These are phyloP conservation scores for Metopolophium dirhodum DNA, from an alignment of 1,140 invertebrate genomes.

Conservation along the genomic window DNA sequence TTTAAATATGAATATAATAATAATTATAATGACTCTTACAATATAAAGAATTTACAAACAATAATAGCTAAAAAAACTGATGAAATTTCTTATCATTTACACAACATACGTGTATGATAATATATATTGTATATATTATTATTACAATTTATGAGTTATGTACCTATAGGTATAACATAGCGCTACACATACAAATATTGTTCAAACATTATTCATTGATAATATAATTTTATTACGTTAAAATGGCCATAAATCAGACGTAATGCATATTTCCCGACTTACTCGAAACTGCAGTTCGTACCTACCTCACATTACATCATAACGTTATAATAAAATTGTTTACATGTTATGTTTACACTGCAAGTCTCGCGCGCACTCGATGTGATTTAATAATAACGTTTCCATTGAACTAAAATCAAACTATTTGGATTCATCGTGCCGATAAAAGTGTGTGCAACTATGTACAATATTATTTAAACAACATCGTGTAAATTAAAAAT, in stretches of 20 bases:
- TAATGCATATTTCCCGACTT: background rate
- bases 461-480: background rate
- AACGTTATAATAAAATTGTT: background rate
- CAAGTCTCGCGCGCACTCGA: background rate
- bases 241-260: background rate
- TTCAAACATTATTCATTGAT: too few relatives aligned
- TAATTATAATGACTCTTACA: too few relatives aligned
- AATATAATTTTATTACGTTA: background rate
- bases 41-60: too few relatives aligned
- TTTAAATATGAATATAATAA: too few relatives aligned
- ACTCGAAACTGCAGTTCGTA: background rate
- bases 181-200: too few relatives aligned
- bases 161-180: too few relatives aligned
- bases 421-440: background rate
- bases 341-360: background rate
- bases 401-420: background rate
- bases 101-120: too few relatives aligned
- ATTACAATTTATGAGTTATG: too few relatives aligned
- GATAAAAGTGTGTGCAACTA: background rate
- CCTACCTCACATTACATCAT: too few relatives aligned
- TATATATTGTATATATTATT: too few relatives aligned
- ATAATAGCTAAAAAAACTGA: too few relatives aligned
- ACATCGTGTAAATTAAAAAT: background rate
- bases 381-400: background rate
- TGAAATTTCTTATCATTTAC: too few relatives aligned